Base-by-base conservation (phyloP, 30 jellyfish, hydroid and myxozoan genomes). In the Rhopilema esculentum region DNA sequence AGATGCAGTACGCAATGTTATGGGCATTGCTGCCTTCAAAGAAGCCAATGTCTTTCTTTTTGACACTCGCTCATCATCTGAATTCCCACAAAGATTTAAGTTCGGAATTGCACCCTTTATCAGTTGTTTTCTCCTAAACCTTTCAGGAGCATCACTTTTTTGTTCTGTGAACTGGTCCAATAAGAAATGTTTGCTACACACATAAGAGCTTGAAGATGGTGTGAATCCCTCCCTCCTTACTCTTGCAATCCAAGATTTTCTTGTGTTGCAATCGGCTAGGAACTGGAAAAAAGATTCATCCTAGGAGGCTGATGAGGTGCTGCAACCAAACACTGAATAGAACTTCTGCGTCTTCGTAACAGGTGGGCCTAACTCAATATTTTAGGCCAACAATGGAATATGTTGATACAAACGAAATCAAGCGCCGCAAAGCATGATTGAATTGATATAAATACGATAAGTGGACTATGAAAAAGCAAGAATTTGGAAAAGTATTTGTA, bases 221-320 rank as follows among this genome's bases (percentile, higher is more conserved):
- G 79, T 53, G 32, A 48, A 77, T 18, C 28, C 77, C 53, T 48
- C 88, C 23, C 88, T 50, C 22, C 88, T 30, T n/a, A 77, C 77
- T 77, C 88, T 23, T 6, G 28, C 22, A 31, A 53, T 62, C 88
- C 69, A 72, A 24, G 84, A 18, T 27, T 72, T 72, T 40, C 57
- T 40, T 40, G 57, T 40, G 57, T 40, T 40, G 57, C 57, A 40
- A 40, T 40, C 57, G 57, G 57, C 57, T 40, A 2, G 57, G 57
- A 40, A 40, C 57, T 40, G 57, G 57, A 40, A 40, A 40, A 40
- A 40, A 40, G 57, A 40, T 40, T 40, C 57, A 40, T 40, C 57
- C 57, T 6, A 40, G 12, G 57, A 40, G 57, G 57, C 12, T 40
- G 57, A 40, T 40, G 57, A 40, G 57, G 57, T 12, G 57, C 57